Base-by-base conservation (phyloP, 2,113 vertebrate genomes). In the Perognathus longimembris region DNA sequence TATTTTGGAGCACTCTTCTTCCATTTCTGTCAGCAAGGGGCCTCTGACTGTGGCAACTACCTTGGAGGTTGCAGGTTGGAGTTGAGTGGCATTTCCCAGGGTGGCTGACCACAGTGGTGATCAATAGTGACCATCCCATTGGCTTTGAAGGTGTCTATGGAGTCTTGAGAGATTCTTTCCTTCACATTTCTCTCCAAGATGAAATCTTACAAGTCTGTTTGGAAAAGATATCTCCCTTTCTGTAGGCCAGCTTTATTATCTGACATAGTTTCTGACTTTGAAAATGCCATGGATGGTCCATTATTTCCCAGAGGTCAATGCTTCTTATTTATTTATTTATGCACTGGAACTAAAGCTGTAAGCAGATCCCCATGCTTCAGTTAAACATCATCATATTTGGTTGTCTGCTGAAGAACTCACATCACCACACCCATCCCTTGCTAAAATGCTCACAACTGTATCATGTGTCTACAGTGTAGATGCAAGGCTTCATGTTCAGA, bases 51-150 rank as follows among this genome's bases (percentile, higher is more conserved):
- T 45, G 45, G n/a, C 15, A n/a, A 30, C 66, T 75, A 20, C 32
- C n/a, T n/a, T 26, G 22, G 59, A 61, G 67, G 22, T 17, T 24
- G 42, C 50, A 50, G 5, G 14, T 32, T 0, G 6, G 34, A 7
- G n/a, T 34, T 0, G n/a, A 66, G 9, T 36, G 24, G 54, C 38
- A 64, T 7, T 80, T 38, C 38, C 36, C 15, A 20, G 20, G 54
- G n/a, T 81, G n/a, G 42, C n/a, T 38, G 67, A 67, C 61, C 17
- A 32, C 7, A 0, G 0, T 28, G 3, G 2, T 45, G 14, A 36
- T 28, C 78, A 80, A 66, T 1, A 32, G 30, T n/a, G 36, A 69
- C 61, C 69, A 34, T 15, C 5, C 67, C 45, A 12, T 26, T 34
- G 50, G 42, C 28, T 79, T 34, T 42, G 70, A n/a, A 32, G 42